Percentiles rank a stretch among this genome's conserved stretches.
Evolutionary conservation across 2,113 vertebrate genomes (phyloP).

Genomic region (Sinocyclocheilus rhinocerous): DNA sequence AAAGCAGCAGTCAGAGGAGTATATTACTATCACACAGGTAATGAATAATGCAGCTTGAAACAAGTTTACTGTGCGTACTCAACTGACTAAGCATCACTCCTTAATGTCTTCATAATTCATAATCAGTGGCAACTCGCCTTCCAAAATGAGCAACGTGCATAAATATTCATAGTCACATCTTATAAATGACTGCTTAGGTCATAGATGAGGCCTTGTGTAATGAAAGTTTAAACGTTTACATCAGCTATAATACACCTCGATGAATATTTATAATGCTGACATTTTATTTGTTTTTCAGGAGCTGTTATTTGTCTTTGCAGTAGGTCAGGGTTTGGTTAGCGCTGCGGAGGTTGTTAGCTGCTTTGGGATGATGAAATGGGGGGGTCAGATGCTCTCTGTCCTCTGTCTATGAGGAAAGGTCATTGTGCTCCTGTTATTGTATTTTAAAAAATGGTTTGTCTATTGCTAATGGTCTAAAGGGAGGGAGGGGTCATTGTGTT

Average conservation of each 20-base stretch:
- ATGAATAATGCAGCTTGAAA: conserved; percentile 51
- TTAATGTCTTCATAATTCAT: conserved; percentile 55
- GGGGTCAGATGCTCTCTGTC: not conserved
- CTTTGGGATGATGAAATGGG: not conserved
- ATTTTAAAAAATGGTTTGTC: conserved; percentile 37
- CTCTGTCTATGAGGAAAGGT: conserved; percentile 46
- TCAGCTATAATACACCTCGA: conserved; percentile 41
- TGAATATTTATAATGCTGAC: conserved; percentile 55
- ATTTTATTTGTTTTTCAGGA: conserved; percentile 40
- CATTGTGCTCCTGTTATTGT: conserved; percentile 51
- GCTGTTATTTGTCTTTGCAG: conserved; percentile 18
- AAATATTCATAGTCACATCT: conserved; percentile 51
- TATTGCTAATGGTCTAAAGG: conserved; percentile 38
- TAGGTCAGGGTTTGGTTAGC: conserved; percentile 31
- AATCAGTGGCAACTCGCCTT: conserved; percentile 44
- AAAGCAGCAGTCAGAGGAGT: conserved; percentile 18
- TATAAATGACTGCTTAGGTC: conserved; percentile 49
- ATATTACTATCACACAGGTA: conserved; percentile 39
- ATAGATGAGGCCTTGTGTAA: conserved; percentile 40
- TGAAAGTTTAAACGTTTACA: conserved; percentile 48
- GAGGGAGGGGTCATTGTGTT: not conserved
- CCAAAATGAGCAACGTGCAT: conserved; percentile 47
- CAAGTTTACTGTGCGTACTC: conserved; percentile 39
- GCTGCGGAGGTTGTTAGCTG: not conserved
- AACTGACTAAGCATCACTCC: conserved; percentile 49